These are phyloP conservation scores for Herpetotheres cachinnans DNA, from an alignment of 2,113 vertebrate species.

Conservation along the genomic window DNA sequence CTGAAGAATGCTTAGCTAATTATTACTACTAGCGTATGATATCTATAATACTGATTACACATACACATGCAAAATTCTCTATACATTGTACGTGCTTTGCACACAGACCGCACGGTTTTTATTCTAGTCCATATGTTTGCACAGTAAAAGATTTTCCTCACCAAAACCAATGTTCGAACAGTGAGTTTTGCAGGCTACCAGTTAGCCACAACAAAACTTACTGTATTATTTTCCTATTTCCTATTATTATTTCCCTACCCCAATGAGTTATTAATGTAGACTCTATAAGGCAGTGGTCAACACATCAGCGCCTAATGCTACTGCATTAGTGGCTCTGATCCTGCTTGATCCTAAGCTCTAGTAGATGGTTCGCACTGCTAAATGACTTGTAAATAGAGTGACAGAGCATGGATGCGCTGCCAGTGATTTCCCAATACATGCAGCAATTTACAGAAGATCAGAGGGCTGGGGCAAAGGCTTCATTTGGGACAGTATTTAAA, in stretches of 20 bases:
- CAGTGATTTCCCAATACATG: not conserved
- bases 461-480: not conserved
- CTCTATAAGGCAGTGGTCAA: not conserved
- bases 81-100: not conserved
- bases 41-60: not conserved
- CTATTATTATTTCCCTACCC: not conserved
- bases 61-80: not conserved
- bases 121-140: not conserved
- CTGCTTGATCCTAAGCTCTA: not conserved
- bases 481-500: not conserved
- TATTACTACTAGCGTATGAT: not conserved
- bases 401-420: not conserved
- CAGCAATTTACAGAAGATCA: not conserved
- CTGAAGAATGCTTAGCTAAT: not conserved
- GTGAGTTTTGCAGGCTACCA: not conserved
- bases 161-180: not conserved
- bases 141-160: not conserved
- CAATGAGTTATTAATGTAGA: not conserved
- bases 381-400: not conserved
- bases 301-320: not conserved
- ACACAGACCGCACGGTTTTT: not conserved
- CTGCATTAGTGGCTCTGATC: not conserved
- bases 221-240: not conserved
- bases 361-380: not conserved
- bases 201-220: not conserved